Evolutionary conservation across 2,888 invertebrate genomes (phyloP).

Genomic region (Mesoligia furuncula): DNA sequence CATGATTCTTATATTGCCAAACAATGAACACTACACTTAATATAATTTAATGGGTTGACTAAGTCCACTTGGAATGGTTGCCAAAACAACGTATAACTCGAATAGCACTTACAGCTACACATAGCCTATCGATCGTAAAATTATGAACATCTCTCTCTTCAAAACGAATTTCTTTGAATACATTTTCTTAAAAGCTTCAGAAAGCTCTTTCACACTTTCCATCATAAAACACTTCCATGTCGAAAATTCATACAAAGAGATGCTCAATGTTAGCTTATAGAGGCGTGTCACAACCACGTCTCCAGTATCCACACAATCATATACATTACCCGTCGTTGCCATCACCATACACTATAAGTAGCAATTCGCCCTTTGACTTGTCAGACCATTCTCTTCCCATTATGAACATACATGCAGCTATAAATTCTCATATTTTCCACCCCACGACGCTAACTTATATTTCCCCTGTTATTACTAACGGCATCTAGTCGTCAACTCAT

Average conservation of each 20-base stretch:
- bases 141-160: background rate
- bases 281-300: conserved; percentile 12
- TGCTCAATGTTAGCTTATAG: conserved; percentile 3
- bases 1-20: background rate
- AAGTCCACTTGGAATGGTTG: background rate
- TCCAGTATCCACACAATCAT: conserved; percentile 26
- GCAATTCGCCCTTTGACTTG: conserved; percentile 68
- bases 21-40: background rate
- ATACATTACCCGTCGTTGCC: conserved; percentile 28
- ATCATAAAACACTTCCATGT: conserved; percentile 11
- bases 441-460: conserved; percentile 67
- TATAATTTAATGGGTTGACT: background rate
- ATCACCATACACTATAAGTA: conserved; percentile 48
- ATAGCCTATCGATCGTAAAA: background rate
- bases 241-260: conserved; percentile 16
- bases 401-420: conserved; percentile 72
- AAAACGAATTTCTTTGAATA: background rate
- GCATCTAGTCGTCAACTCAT: conserved; percentile 81
- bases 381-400: conserved; percentile 77
- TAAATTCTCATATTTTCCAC: conserved; percentile 77
- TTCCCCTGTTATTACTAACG: conserved; percentile 62
- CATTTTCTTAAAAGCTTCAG: background rate
- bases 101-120: too few species aligned
- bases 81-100: background rate
- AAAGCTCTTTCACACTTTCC: background rate